A percentile compares a stretch with the other conserved stretches of the same genome.
These are phyloP conservation scores for Drosophila longiperda DNA, from an alignment of 2,888 invertebrate species.

Conservation along the genomic window DNA sequence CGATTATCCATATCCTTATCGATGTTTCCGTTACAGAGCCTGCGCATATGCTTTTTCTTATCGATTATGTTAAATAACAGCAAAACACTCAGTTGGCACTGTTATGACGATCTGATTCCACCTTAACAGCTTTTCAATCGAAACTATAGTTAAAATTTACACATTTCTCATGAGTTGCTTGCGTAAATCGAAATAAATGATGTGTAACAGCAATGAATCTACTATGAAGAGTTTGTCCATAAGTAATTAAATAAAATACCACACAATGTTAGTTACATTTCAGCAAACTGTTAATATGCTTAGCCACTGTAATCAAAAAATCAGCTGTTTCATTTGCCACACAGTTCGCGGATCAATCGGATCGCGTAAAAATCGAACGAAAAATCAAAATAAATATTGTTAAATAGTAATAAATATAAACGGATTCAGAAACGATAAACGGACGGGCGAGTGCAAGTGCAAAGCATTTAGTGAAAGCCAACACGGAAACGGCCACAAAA, in stretches of 20 bases:
- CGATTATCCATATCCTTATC: not conserved
- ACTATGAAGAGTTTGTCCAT: not conserved
- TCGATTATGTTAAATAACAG: slow-evolving; percentile 3
- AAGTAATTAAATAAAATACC: not conserved
- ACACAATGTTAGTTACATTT: slow-evolving; percentile 26
- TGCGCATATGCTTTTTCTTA: not conserved
- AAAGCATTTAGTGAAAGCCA: slow-evolving; percentile 47
- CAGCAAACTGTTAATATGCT: slow-evolving; percentile 28
- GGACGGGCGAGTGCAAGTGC: slow-evolving; percentile 41
- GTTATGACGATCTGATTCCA: not conserved
- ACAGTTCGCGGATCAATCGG: slow-evolving; percentile 58
- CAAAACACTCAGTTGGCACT: not conserved
- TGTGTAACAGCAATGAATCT: not conserved
- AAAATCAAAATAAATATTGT: slow-evolving; percentile 42
- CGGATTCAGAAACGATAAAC: slow-evolving; percentile 13
- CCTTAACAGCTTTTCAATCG: not conserved
- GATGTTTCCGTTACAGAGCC: not conserved
- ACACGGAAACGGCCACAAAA: slow-evolving; percentile 31
- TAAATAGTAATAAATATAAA: slow-evolving; percentile 27
- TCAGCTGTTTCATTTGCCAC: slow-evolving; percentile 62
- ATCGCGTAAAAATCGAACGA: slow-evolving; percentile 58
- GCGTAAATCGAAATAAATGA: not conserved
- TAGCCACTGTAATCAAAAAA: slow-evolving; percentile 37
- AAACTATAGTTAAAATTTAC: not conserved
- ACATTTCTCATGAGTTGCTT: not conserved